Evolutionary conservation across 2,113 vertebrate genomes (phyloP).

Genomic region (Beaufortia kweichowensis): DNA sequence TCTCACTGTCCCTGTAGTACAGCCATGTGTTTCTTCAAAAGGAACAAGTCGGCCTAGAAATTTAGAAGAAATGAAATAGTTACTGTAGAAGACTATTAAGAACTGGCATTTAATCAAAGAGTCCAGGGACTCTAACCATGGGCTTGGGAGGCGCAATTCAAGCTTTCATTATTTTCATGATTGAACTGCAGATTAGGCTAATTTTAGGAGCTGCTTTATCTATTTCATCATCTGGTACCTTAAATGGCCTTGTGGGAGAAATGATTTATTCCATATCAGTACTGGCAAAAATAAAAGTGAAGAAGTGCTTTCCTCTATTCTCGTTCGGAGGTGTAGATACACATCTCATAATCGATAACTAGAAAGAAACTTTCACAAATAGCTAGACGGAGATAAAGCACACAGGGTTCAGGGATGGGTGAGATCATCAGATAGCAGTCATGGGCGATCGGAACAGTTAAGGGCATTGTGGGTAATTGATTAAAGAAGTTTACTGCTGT

Average conservation of each 20-base stretch:
- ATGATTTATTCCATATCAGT: background rate
- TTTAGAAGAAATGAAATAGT: conserved; percentile 26
- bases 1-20: background rate
- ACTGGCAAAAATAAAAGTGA: conserved; percentile 20
- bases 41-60: background rate
- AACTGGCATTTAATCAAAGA: conserved; percentile 43
- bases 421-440: conserved; percentile 3
- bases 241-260: conserved; percentile 19
- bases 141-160: conserved; percentile 4
- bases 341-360: conserved; percentile 23
- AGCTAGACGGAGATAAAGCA: conserved; percentile 8
- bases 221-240: conserved; percentile 23
- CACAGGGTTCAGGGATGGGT: background rate
- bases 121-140: conserved; percentile 15
- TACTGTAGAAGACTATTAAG: conserved; percentile 17
- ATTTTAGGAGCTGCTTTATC: conserved; percentile 37
- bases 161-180: conserved; percentile 41
- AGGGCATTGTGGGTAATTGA: conserved; percentile 31
- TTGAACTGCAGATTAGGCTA: conserved; percentile 37
- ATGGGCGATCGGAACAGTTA: background rate
- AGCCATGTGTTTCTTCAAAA: background rate
- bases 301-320: conserved; percentile 12
- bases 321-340: conserved; percentile 12
- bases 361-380: conserved; percentile 17
- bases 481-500: conserved; percentile 4